Conservation (phyloP, 2,797 vertebrate genomes). For the Eurystomus glaucurus region DNA sequence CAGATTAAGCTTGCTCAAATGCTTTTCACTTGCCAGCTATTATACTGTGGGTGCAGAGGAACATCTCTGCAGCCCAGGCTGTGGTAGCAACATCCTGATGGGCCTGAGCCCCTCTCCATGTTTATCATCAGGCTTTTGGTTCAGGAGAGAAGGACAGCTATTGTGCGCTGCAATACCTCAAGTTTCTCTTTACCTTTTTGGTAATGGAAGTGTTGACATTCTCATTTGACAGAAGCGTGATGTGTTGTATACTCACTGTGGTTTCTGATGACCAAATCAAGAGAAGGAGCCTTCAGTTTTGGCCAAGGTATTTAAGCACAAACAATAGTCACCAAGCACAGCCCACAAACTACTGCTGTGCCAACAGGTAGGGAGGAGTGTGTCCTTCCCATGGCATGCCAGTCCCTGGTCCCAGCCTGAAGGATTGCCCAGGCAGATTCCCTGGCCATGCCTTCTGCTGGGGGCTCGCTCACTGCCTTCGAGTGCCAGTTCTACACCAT, state of each 20-base stretch:
- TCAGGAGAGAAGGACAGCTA: background rate
- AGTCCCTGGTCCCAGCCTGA: background rate
- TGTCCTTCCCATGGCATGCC: background rate
- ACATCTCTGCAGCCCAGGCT: background rate
- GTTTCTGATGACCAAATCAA: background rate
- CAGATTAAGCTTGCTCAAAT: constrained; percentile 35
- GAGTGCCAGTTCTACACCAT: fast-evolving
- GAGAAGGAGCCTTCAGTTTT: background rate
- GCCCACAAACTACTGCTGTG: background rate
- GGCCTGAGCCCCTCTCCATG: background rate
- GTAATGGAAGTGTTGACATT: background rate
- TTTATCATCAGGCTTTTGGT: background rate
- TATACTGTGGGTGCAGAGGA: background rate
- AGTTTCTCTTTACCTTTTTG: background rate
- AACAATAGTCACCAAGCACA: background rate
- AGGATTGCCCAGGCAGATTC: background rate
- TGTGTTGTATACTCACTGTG: background rate
- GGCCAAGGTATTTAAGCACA: background rate
- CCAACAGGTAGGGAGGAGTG: background rate
- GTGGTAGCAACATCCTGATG: too few relatives aligned
- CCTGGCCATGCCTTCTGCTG: background rate
- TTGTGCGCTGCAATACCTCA: too few relatives aligned
- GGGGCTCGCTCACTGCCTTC: background rate
- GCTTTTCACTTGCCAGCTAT: background rate
- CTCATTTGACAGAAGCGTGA: background rate